A percentile compares a stretch with the other conserved stretches of the same genome.
These are phyloP conservation scores for Melipona bicolor DNA, from an alignment of 2,888 invertebrate species.

Conservation along the genomic window DNA sequence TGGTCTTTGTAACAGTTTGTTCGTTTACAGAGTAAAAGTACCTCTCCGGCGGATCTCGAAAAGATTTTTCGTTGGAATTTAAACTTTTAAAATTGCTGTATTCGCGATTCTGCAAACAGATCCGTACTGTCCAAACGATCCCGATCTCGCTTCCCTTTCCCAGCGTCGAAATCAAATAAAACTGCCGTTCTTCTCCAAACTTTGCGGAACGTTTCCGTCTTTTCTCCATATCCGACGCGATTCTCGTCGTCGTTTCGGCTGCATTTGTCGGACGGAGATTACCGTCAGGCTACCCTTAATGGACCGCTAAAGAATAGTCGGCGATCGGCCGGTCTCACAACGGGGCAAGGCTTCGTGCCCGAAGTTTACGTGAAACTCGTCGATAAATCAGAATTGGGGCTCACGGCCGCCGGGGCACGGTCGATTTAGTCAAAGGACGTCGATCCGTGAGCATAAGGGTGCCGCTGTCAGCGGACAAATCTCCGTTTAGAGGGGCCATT, in stretches of 20 bases:
- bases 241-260: neutral
- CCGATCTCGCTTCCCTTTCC: neutral
- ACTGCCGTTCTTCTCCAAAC: neutral
- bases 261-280: slow-evolving; percentile 7
- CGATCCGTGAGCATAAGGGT: slow-evolving; percentile 60
- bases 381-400: slow-evolving; percentile 71
- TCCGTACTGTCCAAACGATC: neutral
- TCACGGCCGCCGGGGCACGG: slow-evolving; percentile 36
- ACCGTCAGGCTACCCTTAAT: slow-evolving; percentile 10
- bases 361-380: slow-evolving; percentile 51
- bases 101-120: neutral
- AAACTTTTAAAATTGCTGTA: no score
- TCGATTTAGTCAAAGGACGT: slow-evolving; percentile 66
- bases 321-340: slow-evolving; percentile 1
- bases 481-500: slow-evolving; percentile 74
- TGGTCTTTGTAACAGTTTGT: no score
- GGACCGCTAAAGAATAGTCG: slow-evolving; percentile 19
- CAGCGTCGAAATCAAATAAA: neutral
- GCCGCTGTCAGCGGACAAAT: slow-evolving; percentile 72
- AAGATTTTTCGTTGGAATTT: no score
- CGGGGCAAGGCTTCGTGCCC: slow-evolving; percentile 17
- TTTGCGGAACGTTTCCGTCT: neutral
- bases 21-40: no score
- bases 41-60: no score
- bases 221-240: neutral